phyloP scores from a whole-genome alignment of 1,140 invertebrate genomes.

The Listronotus bonariensis region DNA sequence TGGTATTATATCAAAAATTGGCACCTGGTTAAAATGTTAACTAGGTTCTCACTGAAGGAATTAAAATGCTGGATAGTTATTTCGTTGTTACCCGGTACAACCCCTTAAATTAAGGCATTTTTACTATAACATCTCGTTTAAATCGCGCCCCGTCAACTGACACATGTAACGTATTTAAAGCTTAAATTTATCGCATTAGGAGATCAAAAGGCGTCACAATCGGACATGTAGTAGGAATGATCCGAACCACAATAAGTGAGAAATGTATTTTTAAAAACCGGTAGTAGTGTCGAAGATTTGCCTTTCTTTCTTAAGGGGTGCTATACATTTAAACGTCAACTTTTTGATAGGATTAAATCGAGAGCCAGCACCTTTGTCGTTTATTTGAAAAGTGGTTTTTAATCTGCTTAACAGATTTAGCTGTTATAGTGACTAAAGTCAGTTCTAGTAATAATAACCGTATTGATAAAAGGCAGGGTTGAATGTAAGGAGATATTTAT shows the following conservation, averaged over 20 bases:
- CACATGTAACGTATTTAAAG: conserved; percentile 25
- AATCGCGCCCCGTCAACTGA: conserved; percentile 6
- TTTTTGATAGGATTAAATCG: conserved; percentile 29
- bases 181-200: conserved; percentile 24
- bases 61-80: too few relatives aligned
- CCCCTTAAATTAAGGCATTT: too few relatives aligned
- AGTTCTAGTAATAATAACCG: conserved; percentile 8
- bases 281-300: conserved; percentile 18
- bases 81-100: too few relatives aligned
- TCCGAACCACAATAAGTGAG: conserved; percentile 25
- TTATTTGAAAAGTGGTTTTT: conserved; percentile 29
- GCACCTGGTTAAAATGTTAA: too few relatives aligned
- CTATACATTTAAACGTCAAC: conserved; percentile 26
- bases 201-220: conserved; percentile 22
- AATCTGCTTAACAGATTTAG: conserved; percentile 29
- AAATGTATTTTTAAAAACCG: conserved; percentile 30
- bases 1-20: too few relatives aligned
- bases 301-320: conserved; percentile 20
- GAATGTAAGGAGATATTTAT: not conserved
- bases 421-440: conserved; percentile 22
- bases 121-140: not conserved
- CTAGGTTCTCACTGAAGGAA: too few relatives aligned
- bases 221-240: conserved; percentile 7
- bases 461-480: conserved; percentile 21
- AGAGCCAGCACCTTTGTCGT: conserved; percentile 25